phyloP scores from a whole-genome alignment of 2,113 vertebrate species.

The Apodemus speciosus region DNA sequence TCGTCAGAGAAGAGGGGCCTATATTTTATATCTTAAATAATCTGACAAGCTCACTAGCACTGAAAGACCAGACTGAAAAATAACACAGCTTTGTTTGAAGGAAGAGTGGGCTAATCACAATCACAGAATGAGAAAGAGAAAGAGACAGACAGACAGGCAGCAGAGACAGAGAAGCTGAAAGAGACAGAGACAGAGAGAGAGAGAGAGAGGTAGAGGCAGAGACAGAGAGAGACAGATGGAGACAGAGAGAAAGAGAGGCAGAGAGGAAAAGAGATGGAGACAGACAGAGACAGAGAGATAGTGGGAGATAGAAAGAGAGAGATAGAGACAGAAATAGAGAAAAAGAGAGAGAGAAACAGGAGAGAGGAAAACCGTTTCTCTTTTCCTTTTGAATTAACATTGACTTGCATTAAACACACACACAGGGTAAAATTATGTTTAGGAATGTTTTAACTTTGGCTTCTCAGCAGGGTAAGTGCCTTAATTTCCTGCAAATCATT shows the following conservation, averaged over 20 bases:
- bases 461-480: conserved; percentile 75
- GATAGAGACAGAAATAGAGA: not conserved
- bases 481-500: conserved; percentile 82
- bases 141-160: not conserved
- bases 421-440: conserved; percentile 74
- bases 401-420: conserved; percentile 56
- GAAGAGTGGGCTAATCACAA: conserved; percentile 5
- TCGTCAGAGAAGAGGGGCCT: not conserved
- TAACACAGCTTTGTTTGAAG: conserved; percentile 8
- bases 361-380: not conserved
- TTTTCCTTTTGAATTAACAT: conserved; percentile 70
- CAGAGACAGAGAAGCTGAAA: not conserved
- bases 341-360: not conserved
- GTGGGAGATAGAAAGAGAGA: not conserved
- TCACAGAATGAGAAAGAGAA: not conserved
- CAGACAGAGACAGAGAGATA: not conserved
- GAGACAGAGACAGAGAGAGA: not conserved
- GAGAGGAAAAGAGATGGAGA: not conserved
- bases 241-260: not conserved
- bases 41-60: not conserved
- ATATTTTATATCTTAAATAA: conserved; percentile 46
- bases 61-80: conserved; percentile 50
- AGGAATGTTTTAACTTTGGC: conserved; percentile 73
- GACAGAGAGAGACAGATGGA: not conserved
- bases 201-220: not conserved